Percentiles rank a stretch among this genome's conserved stretches.
Evolutionary conservation across 2,797 vertebrate genomes (phyloP).

Genomic region (Gymnothorax reevesii): DNA sequence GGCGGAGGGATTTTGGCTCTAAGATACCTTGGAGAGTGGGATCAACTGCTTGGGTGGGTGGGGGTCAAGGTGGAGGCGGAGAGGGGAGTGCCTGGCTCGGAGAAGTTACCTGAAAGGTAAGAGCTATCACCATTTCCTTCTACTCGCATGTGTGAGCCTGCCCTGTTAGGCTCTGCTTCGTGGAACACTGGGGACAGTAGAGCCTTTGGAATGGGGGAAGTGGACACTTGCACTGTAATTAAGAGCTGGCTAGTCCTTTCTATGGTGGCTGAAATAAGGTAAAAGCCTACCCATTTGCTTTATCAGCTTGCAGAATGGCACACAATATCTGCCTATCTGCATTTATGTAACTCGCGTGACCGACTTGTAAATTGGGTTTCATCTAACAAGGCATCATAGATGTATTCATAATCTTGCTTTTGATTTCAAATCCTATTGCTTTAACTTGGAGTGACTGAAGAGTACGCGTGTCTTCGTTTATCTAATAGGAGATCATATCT

Average conservation of each 20-base stretch:
- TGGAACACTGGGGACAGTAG: neutral
- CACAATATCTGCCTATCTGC: neutral
- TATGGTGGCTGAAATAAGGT: neutral
- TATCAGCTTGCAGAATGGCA: neutral
- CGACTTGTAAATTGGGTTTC: neutral
- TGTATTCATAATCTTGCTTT: neutral
- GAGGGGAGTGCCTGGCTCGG: slow-evolving; percentile 42
- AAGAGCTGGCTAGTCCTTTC: neutral
- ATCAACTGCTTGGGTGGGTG: neutral
- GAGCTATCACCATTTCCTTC: slow-evolving; percentile 28
- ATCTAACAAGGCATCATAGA: neutral
- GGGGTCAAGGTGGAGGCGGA: slow-evolving; percentile 36
- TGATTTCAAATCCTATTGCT: neutral
- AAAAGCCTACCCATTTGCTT: neutral
- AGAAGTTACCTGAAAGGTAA: slow-evolving; percentile 56
- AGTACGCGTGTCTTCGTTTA: slow-evolving; percentile 5
- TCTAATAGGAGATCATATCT: neutral
- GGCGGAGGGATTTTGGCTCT: neutral
- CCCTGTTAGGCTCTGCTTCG: neutral
- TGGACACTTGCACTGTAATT: neutral
- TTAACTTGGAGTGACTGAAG: neutral
- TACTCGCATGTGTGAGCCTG: neutral
- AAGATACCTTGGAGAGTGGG: neutral
- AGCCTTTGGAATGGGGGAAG: neutral
- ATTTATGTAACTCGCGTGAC: neutral